Evolutionary conservation across 53 echinoderm and acorn worm species (phyloP), one percentile per base, ranked within the genome.

Genomic region (Hippasteria phrygiana): DNA sequence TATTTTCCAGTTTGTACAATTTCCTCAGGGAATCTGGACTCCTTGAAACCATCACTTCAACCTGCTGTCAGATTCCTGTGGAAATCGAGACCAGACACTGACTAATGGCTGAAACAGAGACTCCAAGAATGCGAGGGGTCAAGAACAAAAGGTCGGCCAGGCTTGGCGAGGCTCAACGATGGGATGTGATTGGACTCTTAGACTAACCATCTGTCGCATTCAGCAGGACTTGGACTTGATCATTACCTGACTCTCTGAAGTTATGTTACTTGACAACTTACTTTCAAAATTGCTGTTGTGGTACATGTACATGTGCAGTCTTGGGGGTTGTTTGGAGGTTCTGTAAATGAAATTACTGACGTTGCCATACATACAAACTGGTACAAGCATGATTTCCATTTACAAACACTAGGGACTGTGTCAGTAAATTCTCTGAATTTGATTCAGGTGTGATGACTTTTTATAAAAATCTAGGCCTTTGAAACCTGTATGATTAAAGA

Each of bases 81-180:
- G 85, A 27, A 85, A 85, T 85, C 51, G n/a, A 85, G 70, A 69
- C 85, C 50, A 38, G 85, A 85, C 69, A 70, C 71, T 48, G 70
- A 85, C 85, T 85, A 85, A 85, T 85, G 71, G 85, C 37, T 69
- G 85, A 85, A 85, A 85, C 85, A 85, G 71, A 85, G 85, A 69
- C 85, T 35, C 0, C 51, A 64, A 51, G 85, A 85, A 85, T 85
- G 85, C 64, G 4, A 28, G 51, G 51, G 85, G 85, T 85, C 85
- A 85, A 85, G 85, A 85, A 51, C 85, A 71, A 53, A 51, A 71
- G 85, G 85, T 85, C 71, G 50, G 70, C 51, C 65, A 43, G 26
- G 29, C 31, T 20, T 79, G 36, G 22, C 77, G 13, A 53, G 35
- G 77, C 69, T 32, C 36, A 18, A 17, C 22, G 69, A 67, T 67